Evolutionary conservation across 2,888 invertebrate genomes (phyloP).

Genomic region (Drosophila rellima): DNA sequence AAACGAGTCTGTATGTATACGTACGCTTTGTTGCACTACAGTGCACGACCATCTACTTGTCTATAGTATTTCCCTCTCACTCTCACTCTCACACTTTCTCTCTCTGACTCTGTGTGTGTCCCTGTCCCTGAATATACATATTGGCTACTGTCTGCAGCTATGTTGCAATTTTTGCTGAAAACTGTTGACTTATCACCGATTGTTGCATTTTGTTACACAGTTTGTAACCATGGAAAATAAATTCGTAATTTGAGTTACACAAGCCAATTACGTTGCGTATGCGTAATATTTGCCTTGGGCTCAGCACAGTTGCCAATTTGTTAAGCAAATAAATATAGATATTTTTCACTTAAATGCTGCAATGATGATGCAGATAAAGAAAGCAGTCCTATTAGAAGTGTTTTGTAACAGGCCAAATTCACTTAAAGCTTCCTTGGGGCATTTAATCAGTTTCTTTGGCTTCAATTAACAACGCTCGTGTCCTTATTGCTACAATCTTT

Average conservation of each 20-base stretch:
- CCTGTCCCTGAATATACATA: background rate
- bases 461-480: too few relatives aligned
- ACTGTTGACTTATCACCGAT: slow-evolving; percentile 35
- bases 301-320: background rate
- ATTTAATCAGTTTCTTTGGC: too few relatives aligned
- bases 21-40: slow-evolving; percentile 3
- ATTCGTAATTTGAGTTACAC: slow-evolving; percentile 49
- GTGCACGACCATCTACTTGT: slow-evolving; percentile 1
- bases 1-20: background rate
- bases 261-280: slow-evolving; percentile 49
- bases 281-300: slow-evolving; percentile 18
- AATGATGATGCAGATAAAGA: too few relatives aligned
- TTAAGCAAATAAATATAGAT: background rate
- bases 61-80: background rate
- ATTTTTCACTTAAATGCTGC: too few relatives aligned
- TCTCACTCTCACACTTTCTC: background rate
- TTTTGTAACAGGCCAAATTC: too few relatives aligned
- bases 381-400: too few relatives aligned
- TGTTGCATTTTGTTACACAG: slow-evolving; percentile 33
- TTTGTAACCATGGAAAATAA: slow-evolving; percentile 43
- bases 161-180: slow-evolving; percentile 39
- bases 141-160: slow-evolving; percentile 8
- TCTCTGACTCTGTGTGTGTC: background rate
- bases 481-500: too few relatives aligned
- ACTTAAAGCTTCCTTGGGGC: too few relatives aligned